phyloP scores from a whole-genome alignment of 2,113 vertebrate species.

The Epinephelus fuscoguttatus region DNA sequence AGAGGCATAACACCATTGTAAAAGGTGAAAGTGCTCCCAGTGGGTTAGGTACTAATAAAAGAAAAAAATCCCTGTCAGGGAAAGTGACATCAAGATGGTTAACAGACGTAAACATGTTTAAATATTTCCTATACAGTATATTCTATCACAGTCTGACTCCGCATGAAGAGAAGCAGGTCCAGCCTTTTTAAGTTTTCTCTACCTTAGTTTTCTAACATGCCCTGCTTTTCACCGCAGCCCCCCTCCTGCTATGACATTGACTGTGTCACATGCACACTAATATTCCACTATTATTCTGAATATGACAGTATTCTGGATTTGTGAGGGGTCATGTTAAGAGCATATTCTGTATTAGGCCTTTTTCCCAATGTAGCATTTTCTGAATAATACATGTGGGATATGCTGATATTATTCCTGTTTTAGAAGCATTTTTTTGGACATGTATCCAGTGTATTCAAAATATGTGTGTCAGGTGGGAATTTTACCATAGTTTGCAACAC shows the following conservation, averaged over 20 bases:
- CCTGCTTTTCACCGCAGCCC: not conserved
- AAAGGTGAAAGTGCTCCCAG: conserved; percentile 40
- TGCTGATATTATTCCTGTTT: too few species aligned
- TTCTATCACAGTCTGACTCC: not conserved
- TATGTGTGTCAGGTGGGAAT: too few species aligned
- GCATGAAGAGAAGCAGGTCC: not conserved
- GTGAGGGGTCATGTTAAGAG: too few species aligned
- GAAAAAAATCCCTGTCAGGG: conserved; percentile 14
- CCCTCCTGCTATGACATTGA: not conserved
- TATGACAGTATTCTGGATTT: too few species aligned
- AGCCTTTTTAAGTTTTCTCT: not conserved
- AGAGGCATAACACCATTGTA: conserved; percentile 58
- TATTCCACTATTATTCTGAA: too few species aligned
- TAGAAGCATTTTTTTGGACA: too few species aligned
- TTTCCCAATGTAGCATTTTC: too few species aligned
- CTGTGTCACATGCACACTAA: too few species aligned
- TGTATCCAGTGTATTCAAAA: too few species aligned
- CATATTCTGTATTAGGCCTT: too few species aligned
- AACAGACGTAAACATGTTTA: conserved; percentile 18
- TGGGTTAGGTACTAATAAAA: conserved; percentile 20
- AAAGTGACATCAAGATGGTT: conserved; percentile 28
- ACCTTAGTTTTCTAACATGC: not conserved
- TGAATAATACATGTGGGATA: too few species aligned
- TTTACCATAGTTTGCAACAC: too few species aligned
- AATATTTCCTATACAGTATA: not conserved